These are phyloP conservation scores for Smutsia temminckii DNA, from an alignment of 2,797 vertebrate genomes.

Conservation along the genomic window DNA sequence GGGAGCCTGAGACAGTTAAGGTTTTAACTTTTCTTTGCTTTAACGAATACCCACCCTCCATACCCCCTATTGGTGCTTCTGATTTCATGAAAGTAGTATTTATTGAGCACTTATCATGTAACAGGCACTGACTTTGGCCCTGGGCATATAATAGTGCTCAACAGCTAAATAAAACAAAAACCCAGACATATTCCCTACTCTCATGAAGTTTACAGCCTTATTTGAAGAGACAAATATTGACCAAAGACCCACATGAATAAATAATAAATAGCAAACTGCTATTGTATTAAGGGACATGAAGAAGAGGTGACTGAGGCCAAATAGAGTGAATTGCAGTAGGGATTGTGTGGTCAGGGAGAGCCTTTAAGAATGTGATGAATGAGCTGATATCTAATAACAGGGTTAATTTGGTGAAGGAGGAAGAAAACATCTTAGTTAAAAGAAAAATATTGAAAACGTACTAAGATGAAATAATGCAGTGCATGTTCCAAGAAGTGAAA, in stretches of 20 bases:
- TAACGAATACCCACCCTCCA: background rate
- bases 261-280: background rate
- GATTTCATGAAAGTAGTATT: background rate
- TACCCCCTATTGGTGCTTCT: background rate
- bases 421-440: background rate
- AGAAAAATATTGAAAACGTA: background rate
- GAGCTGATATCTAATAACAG: background rate
- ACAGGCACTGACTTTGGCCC: background rate
- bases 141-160: background rate
- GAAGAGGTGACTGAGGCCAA: background rate
- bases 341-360: background rate
- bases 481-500: background rate
- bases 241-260: background rate
- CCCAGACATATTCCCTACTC: rapidly evolving
- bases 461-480: background rate
- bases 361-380: background rate
- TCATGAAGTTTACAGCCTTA: background rate
- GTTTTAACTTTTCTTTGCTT: background rate
- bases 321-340: background rate
- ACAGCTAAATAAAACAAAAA: background rate
- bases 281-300: background rate
- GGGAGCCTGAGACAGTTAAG: background rate
- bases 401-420: background rate
- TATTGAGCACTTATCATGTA: background rate
- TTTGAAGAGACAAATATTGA: background rate